Evolutionary conservation across 1,140 invertebrate species (phyloP).

Genomic region (Mizuhopecten yessoensis): DNA sequence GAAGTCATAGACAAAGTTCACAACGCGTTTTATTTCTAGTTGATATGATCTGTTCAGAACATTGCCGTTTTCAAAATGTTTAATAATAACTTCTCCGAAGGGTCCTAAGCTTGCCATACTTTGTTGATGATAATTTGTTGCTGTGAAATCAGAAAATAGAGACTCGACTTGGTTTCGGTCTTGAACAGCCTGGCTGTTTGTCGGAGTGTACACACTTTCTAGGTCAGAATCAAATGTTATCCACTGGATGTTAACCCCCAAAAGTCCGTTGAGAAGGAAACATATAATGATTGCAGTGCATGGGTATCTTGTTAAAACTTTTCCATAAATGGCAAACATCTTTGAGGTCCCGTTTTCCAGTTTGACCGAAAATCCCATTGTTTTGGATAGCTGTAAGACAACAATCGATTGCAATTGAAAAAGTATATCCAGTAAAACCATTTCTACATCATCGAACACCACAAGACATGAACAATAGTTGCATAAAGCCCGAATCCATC

Average conservation of each 20-base stretch:
- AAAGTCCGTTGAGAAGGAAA: background rate
- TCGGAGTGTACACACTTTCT: background rate
- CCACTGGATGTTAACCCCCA: background rate
- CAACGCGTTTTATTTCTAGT: background rate
- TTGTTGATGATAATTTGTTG: constrained; percentile 7
- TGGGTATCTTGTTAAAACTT: background rate
- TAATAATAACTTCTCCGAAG: background rate
- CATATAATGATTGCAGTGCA: background rate
- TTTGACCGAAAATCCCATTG: too few relatives aligned
- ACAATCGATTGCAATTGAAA: too few relatives aligned
- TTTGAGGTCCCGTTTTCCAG: too few relatives aligned
- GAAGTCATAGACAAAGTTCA: background rate
- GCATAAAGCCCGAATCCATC: too few relatives aligned
- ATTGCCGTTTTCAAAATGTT: background rate
- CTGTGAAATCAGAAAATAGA: background rate
- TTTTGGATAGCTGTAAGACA: too few relatives aligned
- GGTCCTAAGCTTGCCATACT: background rate
- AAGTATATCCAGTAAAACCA: too few relatives aligned
- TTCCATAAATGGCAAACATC: too few relatives aligned
- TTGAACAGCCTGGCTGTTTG: background rate
- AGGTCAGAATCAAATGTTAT: background rate
- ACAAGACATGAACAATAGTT: too few relatives aligned
- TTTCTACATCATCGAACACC: too few relatives aligned
- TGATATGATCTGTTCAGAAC: background rate
- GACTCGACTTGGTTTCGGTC: background rate